Base-by-base conservation (phyloP, 2,797 vertebrate species). In the Sebastes aleutianus region DNA sequence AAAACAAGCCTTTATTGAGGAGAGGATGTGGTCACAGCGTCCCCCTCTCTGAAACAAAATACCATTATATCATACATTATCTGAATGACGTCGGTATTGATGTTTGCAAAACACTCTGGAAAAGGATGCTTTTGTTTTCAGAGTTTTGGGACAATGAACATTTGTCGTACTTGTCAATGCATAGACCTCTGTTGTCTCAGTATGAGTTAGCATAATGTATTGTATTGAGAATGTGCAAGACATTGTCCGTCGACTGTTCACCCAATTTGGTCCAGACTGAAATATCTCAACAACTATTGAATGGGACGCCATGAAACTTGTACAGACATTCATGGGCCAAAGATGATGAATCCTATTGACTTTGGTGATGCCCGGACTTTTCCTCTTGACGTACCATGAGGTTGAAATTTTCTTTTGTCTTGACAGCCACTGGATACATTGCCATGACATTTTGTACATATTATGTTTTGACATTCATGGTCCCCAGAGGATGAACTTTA, bases 1-100 rank as follows among this genome's bases (percentile, higher is more conserved):
- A 65, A 84, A 76, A 62, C 59, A 71, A 77, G 61, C 39, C 69
- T 70, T 65, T n/a, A 34, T 43, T 78, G 78, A 76, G 54, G 61
- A 59, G 12, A 70, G 83, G 86, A 91, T 90, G 90, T 80, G 84
- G 88, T 87, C 56, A 63, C 34, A 65, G 31, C 79, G 73, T 79
- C 63, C 56, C 29, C 24, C 22, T 34, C 32, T 47, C 39, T 68
- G 63, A 81, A 79, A 83, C 74, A 72, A 79, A 87, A 82, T 47
- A 11, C 31, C 36, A 39, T 84, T 68, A 58, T 78, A 64, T 34
- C 26, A 67, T 74, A 39, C 64, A 70, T 72, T 80, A 66, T 64
- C 5, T 72, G 13, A 78, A 65, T 77, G 63, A 76, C 34, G n/a
- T 65, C 39, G 69, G 56, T 8, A 10, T n/a, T 56, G 58, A 74